These are phyloP conservation scores for Hyperopisus bebe DNA, from an alignment of 2,113 vertebrate species.

Conservation along the genomic window DNA sequence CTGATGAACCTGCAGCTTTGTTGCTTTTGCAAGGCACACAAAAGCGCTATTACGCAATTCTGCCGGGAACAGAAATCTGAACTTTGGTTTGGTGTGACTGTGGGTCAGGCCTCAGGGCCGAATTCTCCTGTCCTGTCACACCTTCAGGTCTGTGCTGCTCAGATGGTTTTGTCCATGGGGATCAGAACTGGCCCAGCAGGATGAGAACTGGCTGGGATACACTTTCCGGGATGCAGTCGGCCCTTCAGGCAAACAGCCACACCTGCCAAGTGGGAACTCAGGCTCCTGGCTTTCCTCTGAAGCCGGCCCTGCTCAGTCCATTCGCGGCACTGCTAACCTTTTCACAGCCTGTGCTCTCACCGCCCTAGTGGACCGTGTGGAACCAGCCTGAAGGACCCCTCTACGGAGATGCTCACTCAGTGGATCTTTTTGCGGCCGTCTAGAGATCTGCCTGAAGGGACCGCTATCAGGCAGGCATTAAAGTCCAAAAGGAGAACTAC, in stretches of 20 bases:
- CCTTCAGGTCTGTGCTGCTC: not conserved
- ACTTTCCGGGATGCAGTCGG: not conserved
- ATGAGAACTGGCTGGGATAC: not conserved
- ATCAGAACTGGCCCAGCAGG: not conserved
- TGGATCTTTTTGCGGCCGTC: not conserved
- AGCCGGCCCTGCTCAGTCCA: not conserved
- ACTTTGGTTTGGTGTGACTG: not conserved
- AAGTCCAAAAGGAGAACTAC: not conserved
- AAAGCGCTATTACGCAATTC: not conserved
- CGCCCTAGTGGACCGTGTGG: not conserved
- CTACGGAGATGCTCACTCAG: not conserved
- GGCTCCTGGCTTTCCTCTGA: not conserved
- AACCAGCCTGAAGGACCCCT: not conserved
- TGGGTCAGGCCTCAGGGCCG: not conserved
- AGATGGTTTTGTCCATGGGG: not conserved
- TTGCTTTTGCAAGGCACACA: not conserved
- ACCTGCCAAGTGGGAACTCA: not conserved
- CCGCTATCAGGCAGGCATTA: not conserved
- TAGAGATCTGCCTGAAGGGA: not conserved
- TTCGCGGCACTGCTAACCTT: not conserved
- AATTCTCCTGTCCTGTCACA: not conserved
- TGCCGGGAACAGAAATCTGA: not conserved
- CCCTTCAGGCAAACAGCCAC: not conserved
- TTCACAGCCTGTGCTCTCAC: not conserved
- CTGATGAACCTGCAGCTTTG: not conserved